Evolutionary conservation across 2,797 vertebrate genomes (phyloP).

Genomic region (Anguilla pacifica): DNA sequence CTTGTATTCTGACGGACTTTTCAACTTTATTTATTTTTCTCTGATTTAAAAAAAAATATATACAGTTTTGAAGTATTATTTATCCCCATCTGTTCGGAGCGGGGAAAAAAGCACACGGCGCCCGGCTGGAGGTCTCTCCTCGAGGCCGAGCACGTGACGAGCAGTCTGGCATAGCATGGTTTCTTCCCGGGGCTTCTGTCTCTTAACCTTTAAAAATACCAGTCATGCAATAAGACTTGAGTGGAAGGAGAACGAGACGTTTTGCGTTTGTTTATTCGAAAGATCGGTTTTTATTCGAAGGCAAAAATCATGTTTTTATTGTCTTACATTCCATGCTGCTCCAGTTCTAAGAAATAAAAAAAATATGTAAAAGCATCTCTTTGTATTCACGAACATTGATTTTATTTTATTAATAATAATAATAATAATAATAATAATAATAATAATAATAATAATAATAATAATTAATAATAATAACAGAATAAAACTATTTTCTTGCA

Average conservation of each 20-base stretch:
- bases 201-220: constrained; percentile 75
- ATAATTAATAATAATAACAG: constrained; percentile 48
- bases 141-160: constrained; percentile 42
- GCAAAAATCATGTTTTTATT: constrained; percentile 72
- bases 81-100: constrained; percentile 79
- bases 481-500: not conserved
- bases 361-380: constrained; percentile 62
- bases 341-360: constrained; percentile 78
- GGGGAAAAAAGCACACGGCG: constrained; percentile 78
- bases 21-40: constrained; percentile 95
- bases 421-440: constrained; percentile 18
- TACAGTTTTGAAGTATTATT: constrained; percentile 91
- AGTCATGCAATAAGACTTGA: constrained; percentile 88
- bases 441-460: constrained; percentile 9
- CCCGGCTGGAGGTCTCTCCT: constrained; percentile 48
- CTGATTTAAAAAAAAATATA: constrained; percentile 65
- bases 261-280: constrained; percentile 72
- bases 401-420: constrained; percentile 28
- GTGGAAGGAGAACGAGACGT: constrained; percentile 69
- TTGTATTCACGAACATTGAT: constrained; percentile 56
- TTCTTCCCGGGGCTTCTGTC: constrained; percentile 37
- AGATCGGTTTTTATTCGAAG: constrained; percentile 52
- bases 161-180: constrained; percentile 36
- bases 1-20: constrained; percentile 86
- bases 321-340: constrained; percentile 96